Percentiles rank a stretch among this genome's conserved stretches.
Conservation (phyloP, 2,113 vertebrate species). For the Pomatostomus ruficeps region DNA sequence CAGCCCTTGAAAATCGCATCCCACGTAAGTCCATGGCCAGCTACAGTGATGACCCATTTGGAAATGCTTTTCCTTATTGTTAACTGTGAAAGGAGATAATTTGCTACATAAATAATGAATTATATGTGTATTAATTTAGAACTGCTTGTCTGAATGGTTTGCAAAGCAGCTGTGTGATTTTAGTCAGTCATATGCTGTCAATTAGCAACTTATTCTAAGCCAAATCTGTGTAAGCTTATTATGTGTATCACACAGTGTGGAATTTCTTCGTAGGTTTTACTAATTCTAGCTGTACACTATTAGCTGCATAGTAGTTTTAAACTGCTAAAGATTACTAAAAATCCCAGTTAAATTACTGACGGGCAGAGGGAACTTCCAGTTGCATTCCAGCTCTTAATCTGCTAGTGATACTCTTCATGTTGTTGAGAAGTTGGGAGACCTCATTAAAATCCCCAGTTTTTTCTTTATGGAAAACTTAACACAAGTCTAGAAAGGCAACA, state of each 20-base stretch:
- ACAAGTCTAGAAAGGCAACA: not conserved
- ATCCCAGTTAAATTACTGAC: constrained; percentile 7
- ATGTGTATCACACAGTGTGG: constrained; percentile 2
- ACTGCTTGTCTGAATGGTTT: constrained; percentile 40
- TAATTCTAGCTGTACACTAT: constrained; percentile 13
- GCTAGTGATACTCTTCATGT: constrained; percentile 16
- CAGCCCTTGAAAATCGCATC: not conserved
- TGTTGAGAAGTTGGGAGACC: not conserved
- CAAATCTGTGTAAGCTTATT: constrained; percentile 45
- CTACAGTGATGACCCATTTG: constrained; percentile 25
- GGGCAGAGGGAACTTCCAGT: not conserved
- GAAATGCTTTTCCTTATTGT: constrained; percentile 35
- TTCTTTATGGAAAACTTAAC: not conserved
- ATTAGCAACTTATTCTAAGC: constrained; percentile 44
- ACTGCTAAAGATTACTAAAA: constrained; percentile 27
- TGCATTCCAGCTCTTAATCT: not conserved
- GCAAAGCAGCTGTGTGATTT: constrained; percentile 45
- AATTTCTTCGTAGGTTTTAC: constrained; percentile 41
- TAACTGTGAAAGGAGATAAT: constrained; percentile 51
- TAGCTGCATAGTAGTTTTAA: not conserved
- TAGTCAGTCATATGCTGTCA: constrained; percentile 48
- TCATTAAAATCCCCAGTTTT: not conserved
- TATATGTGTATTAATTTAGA: constrained; percentile 52
- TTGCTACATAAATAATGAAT: constrained; percentile 68
- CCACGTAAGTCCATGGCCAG: not conserved